phyloP scores from a whole-genome alignment of 2,797 vertebrate genomes.

The Astyanax mexicanus region DNA sequence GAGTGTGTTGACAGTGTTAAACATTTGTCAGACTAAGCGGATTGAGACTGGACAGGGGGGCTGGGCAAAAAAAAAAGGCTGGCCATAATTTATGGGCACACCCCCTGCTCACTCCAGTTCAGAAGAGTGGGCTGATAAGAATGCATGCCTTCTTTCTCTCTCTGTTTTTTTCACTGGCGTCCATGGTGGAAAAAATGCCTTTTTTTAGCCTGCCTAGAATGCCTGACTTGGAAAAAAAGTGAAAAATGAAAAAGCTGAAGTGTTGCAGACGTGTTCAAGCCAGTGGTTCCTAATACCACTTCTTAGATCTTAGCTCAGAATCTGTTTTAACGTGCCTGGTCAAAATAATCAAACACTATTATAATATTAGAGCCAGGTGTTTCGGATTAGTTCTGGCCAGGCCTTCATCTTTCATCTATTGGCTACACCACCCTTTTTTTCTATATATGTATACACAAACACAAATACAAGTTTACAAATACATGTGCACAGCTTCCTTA shows the following conservation, averaged over 20 bases:
- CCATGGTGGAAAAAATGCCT: constrained; percentile 61
- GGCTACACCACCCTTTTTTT: too few relatives aligned
- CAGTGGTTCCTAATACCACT: not conserved
- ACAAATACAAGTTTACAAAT: too few relatives aligned
- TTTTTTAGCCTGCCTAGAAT: constrained; percentile 45
- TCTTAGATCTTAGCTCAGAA: not conserved
- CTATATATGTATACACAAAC: too few relatives aligned
- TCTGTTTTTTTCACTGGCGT: constrained; percentile 43
- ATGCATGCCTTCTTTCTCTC: constrained; percentile 52
- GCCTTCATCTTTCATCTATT: too few relatives aligned
- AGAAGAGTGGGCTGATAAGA: constrained; percentile 64
- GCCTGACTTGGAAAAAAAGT: constrained; percentile 46
- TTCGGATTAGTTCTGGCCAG: not conserved
- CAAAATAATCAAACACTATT: not conserved
- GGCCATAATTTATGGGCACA: constrained; percentile 63
- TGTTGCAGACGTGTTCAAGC: not conserved
- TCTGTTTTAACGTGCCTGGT: not conserved
- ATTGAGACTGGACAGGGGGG: constrained; percentile 28
- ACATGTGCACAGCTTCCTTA: too few relatives aligned
- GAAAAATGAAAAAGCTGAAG: constrained; percentile 47
- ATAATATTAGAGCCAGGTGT: not conserved
- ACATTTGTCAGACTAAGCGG: constrained; percentile 48
- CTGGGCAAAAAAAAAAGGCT: constrained; percentile 49
- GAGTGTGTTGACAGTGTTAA: constrained; percentile 5
- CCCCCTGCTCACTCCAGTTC: constrained; percentile 62